Percentiles rank a stretch among this genome's conserved stretches.
Evolutionary conservation across 2,888 invertebrate species (phyloP).

Genomic region (Archips crataeganus): DNA sequence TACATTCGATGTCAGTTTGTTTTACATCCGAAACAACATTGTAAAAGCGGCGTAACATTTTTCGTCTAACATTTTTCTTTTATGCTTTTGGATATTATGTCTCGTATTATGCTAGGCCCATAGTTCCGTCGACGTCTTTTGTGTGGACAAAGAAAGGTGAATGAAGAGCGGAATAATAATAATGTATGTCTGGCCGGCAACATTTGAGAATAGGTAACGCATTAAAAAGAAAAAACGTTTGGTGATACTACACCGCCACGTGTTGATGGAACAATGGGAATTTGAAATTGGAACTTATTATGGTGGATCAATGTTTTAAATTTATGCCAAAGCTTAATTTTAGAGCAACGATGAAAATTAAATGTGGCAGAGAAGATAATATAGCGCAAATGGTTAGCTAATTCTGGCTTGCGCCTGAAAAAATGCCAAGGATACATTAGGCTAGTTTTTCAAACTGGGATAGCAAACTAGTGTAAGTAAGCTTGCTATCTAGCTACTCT

Average conservation of each 20-base stretch:
- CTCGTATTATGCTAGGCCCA: conserved; percentile 73
- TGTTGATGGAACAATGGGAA: conserved; percentile 70
- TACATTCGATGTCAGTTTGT: conserved; percentile 85
- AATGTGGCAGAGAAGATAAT: neutral
- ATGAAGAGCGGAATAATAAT: conserved; percentile 81
- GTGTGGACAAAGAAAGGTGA: conserved; percentile 78
- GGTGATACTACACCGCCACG: conserved; percentile 77
- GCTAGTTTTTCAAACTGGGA: too few relatives aligned
- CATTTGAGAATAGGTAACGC: conserved; percentile 59
- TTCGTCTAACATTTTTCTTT: conserved; percentile 77
- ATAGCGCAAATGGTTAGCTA: neutral
- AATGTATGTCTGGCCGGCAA: conserved; percentile 73
- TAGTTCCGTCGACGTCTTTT: conserved; percentile 76
- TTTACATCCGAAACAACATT: conserved; percentile 83
- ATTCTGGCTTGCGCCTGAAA: too few relatives aligned
- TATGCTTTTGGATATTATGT: conserved; percentile 77
- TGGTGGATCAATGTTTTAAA: conserved; percentile 47
- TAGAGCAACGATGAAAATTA: neutral
- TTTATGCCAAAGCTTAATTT: conserved; percentile 37
- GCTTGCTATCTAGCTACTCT: too few relatives aligned
- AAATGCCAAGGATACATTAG: too few relatives aligned
- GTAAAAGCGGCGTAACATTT: conserved; percentile 80
- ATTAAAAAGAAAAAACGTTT: conserved; percentile 68
- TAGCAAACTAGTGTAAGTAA: too few relatives aligned
- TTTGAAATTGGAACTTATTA: conserved; percentile 63